Conservation (phyloP, 2,113 vertebrate species). For the Aegithalos caudatus region DNA sequence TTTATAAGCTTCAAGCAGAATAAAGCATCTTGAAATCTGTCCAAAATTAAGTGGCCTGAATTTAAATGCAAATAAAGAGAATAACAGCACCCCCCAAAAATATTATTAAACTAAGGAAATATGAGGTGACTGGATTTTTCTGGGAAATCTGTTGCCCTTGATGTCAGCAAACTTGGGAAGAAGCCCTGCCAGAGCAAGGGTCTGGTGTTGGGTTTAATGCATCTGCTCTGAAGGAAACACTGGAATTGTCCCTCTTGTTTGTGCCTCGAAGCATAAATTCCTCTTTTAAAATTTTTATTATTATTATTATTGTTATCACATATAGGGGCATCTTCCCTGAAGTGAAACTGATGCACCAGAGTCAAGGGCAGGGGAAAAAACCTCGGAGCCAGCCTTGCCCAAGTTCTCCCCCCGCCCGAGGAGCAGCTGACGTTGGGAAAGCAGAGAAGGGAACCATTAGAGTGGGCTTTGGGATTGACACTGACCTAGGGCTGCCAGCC, state of each 20-base stretch:
- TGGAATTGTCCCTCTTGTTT: neutral
- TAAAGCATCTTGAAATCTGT: neutral
- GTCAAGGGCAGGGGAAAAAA: constrained; percentile 81
- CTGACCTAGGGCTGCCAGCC: constrained; percentile 85
- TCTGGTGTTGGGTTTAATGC: neutral
- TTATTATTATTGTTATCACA: neutral
- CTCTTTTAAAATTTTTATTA: neutral
- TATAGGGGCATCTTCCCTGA: constrained; percentile 21
- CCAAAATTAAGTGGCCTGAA: neutral
- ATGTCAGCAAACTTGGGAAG: neutral
- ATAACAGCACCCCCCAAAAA: neutral
- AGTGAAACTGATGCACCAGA: constrained; percentile 69
- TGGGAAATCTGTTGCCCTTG: neutral
- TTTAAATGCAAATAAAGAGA: neutral
- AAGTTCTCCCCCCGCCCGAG: constrained; percentile 70
- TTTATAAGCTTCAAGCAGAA: neutral
- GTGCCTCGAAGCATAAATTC: neutral
- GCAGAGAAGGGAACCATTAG: constrained; percentile 83
- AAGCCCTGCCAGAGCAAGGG: neutral
- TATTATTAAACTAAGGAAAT: neutral
- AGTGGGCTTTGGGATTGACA: constrained; percentile 82
- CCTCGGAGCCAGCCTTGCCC: constrained; percentile 62
- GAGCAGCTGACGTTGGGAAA: constrained; percentile 75
- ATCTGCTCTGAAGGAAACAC: neutral
- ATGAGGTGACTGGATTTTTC: neutral